Conservation (phyloP, 2,113 vertebrate species). For the Pandion haliaetus region DNA sequence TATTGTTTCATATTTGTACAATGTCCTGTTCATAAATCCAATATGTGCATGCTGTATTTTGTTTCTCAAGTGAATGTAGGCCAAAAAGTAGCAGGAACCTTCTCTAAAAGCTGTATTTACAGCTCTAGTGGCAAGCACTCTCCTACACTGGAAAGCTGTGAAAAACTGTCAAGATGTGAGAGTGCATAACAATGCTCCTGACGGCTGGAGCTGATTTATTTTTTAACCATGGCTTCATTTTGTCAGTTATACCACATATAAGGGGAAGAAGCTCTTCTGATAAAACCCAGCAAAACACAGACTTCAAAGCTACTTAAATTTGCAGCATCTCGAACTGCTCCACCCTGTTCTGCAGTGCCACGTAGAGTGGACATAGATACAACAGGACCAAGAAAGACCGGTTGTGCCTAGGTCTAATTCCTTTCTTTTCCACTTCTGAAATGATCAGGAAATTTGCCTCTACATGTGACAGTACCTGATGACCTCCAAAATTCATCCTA, state of each 20-base stretch:
- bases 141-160: conserved; percentile 54
- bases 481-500: background rate
- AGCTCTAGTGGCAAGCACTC: conserved; percentile 8
- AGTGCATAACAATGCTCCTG: conserved; percentile 38
- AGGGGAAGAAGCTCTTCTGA: background rate
- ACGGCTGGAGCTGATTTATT: conserved; percentile 38
- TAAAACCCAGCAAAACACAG: background rate
- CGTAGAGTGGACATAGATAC: background rate
- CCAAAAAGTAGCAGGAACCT: conserved; percentile 32
- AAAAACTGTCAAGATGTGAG: conserved; percentile 57
- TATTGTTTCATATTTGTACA: conserved; percentile 1
- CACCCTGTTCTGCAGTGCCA: background rate
- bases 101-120: conserved; percentile 38
- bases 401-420: background rate
- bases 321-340: background rate
- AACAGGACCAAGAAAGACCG: background rate
- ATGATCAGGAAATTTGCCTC: background rate
- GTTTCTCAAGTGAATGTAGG: background rate
- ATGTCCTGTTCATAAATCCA: background rate
- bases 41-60: background rate
- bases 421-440: background rate
- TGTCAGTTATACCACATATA: conserved; percentile 2
- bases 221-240: conserved; percentile 55
- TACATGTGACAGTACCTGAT: background rate
- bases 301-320: background rate